phyloP scores from a whole-genome alignment of 2,113 vertebrate genomes.

The Erpornis zantholeuca region DNA sequence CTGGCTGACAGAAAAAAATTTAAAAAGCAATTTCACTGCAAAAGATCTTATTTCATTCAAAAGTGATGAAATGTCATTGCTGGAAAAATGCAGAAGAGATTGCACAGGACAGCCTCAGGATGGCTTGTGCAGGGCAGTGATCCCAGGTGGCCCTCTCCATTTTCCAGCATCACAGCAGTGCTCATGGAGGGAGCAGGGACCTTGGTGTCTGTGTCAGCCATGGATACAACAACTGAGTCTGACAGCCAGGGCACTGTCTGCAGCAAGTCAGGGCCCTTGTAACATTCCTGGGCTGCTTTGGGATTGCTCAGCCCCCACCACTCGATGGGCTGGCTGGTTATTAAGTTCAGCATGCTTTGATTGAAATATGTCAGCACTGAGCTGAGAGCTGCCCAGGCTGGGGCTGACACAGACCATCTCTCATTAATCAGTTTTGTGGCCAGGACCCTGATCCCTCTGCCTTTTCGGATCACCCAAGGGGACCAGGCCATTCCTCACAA shows the following conservation, averaged over 20 bases:
- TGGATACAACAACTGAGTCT: background rate
- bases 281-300: background rate
- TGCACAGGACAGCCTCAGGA: background rate
- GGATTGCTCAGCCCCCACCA: background rate
- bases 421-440: background rate
- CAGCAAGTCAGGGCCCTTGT: background rate
- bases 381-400: background rate
- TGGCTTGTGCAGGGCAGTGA: background rate
- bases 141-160: slow-evolving; percentile 29
- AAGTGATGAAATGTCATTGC: slow-evolving; percentile 50
- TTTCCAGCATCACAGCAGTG: background rate
- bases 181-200: background rate
- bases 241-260: slow-evolving; percentile 16
- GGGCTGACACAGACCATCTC: background rate
- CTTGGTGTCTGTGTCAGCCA: background rate
- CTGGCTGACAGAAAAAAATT: background rate
- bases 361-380: slow-evolving; percentile 28
- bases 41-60: slow-evolving; percentile 1
- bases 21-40: slow-evolving; percentile 7
- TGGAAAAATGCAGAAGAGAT: background rate
- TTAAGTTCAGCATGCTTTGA: slow-evolving; percentile 6
- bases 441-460: background rate
- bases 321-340: background rate
- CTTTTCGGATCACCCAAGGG: background rate
- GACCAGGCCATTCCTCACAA: background rate